Base-by-base conservation (phyloP, 2,113 vertebrate genomes). In the Gallinago undulata region DNA sequence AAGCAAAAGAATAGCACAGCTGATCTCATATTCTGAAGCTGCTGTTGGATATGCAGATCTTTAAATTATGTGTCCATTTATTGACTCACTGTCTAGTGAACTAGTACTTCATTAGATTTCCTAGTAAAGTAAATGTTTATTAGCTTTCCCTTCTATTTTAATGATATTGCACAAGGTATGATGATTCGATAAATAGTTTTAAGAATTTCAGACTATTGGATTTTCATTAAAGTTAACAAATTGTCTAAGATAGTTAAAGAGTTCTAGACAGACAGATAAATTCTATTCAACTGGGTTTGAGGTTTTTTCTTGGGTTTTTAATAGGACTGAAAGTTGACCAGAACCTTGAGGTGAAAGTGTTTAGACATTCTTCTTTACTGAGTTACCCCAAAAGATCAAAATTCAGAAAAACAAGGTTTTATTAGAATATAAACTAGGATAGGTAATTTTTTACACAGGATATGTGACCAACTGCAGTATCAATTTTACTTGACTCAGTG, bases 271-370 rank as follows among this genome's bases (percentile, higher is more conserved):
- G 9, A 6, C 25, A 88, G 10, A 39, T 27, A 56, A 31, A 30
- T 13, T 5, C 2, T n/a, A 22, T n/a, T 74, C 11, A 70, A 64
- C 8, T 17, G 4, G 3, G 3, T 28, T 60, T 43, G 10, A 28
- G 4, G 8, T 5, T 13, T 37, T 51, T 62, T n/a, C 6, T 25
- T 39, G 19, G 6, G 3, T 9, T 5, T 7, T 3, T 19, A 24
- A 25, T 3, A 11, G 7, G 7, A 62, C 10, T 41, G 47, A 31
- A 75, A 75, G 7, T 16, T 69, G 41, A 67, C 27, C 59, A 62
- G 17, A 50, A 59, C 13, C 19, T 72, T 25, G 16, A 67, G 23
- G 11, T 7, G 22, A 47, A 82, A 48, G 48, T 11, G 5, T 23
- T 19, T 13, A 24, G n/a, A 55, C 4, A 24, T 23, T 57, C 6